These are phyloP conservation scores for Hemiscyllium ocellatum DNA, from an alignment of 2,113 vertebrate species.

Conservation along the genomic window DNA sequence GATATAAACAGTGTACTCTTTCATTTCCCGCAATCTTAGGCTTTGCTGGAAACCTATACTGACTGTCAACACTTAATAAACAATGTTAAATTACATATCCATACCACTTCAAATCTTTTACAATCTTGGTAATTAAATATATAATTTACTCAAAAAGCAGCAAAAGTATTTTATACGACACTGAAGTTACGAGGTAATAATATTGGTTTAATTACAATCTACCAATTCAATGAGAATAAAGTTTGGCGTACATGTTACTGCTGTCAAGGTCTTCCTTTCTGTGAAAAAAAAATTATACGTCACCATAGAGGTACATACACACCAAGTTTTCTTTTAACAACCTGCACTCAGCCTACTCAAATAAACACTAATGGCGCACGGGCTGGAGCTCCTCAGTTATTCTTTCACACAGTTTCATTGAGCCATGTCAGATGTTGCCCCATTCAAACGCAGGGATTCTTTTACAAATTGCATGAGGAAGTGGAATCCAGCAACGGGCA, in stretches of 20 bases:
- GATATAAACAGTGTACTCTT: background rate
- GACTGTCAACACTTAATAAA: background rate
- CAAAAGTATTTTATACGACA: background rate
- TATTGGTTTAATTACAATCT: constrained; percentile 27
- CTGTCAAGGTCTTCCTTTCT: constrained; percentile 37
- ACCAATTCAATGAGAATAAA: constrained; percentile 31
- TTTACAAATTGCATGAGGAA: background rate
- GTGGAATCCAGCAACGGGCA: background rate
- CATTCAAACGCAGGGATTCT: background rate
- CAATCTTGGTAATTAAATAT: background rate
- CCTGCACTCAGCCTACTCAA: background rate
- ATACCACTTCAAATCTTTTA: background rate
- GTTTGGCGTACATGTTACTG: constrained; percentile 36
- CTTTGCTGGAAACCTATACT: background rate
- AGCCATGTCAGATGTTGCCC: background rate
- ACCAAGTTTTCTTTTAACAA: background rate
- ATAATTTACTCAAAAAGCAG: background rate
- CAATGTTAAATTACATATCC: background rate
- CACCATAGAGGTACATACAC: constrained; percentile 8
- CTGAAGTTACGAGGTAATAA: constrained; percentile 4
- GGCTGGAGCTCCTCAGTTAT: background rate
- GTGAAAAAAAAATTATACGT: constrained; percentile 35
- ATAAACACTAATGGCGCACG: background rate
- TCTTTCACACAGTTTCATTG: background rate
- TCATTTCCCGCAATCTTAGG: background rate